Percentiles rank a stretch among this genome's conserved stretches.
phyloP scores from a whole-genome alignment of 2,797 vertebrate genomes.

The Xiphorhynchus erythropygius region DNA sequence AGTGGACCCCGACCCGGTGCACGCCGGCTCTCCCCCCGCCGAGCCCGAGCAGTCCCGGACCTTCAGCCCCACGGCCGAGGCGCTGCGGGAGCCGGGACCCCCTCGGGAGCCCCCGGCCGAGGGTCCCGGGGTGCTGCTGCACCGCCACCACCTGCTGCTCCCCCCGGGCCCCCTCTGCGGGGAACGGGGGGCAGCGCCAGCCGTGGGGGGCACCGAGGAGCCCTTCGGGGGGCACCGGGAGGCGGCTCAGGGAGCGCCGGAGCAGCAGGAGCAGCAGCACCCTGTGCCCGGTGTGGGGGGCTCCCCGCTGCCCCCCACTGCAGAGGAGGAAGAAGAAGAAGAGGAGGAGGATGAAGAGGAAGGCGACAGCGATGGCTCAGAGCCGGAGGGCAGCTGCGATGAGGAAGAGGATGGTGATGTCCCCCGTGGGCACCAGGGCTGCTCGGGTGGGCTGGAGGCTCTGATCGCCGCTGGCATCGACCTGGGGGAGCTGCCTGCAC shows the following conservation, averaged over 20 bases:
- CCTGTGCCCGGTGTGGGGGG: background rate
- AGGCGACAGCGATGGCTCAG: background rate
- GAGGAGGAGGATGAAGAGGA: background rate
- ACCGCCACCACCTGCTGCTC: conserved; percentile 57
- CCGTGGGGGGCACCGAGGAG: background rate
- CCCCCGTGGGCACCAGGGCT: conserved; percentile 48
- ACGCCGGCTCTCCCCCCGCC: conserved; percentile 78
- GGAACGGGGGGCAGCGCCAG: background rate
- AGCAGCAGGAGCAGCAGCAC: conserved; percentile 8
- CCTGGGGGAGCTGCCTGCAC: conserved; percentile 71
- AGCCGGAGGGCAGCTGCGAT: background rate
- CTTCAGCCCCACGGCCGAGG: conserved; percentile 78
- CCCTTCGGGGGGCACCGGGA: conserved; percentile 41
- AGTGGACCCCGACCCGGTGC: conserved; percentile 86
- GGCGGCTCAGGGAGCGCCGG: conserved; percentile 32
- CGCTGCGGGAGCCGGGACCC: conserved; percentile 53
- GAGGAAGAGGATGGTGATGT: background rate
- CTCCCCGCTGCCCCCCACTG: background rate
- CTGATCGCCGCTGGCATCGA: conserved; percentile 89
- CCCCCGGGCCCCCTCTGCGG: background rate
- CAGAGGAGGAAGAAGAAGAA: conserved; percentile 45
- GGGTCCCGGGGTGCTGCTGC: conserved; percentile 5
- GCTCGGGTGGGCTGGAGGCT: conserved; percentile 85
- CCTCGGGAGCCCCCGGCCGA: background rate
- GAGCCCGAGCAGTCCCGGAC: conserved; percentile 83